Evolutionary conservation across 2,888 invertebrate genomes (phyloP).

Genomic region (Pachymerium ferrugineum): DNA sequence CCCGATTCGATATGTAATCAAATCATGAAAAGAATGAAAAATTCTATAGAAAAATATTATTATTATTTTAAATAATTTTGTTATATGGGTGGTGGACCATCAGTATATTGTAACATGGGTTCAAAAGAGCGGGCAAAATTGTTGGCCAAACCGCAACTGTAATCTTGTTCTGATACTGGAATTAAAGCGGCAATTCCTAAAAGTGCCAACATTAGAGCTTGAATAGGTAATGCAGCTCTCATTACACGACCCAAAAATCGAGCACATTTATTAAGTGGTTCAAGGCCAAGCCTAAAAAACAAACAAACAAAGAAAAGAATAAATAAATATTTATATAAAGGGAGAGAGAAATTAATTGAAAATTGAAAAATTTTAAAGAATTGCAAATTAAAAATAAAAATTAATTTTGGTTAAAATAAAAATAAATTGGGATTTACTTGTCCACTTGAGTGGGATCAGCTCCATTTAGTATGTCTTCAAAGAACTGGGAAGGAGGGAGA

Average conservation of each 20-base stretch:
- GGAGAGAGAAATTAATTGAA: not conserved
- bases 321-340: not conserved
- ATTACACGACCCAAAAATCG: conserved; percentile 84
- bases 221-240: conserved; percentile 86
- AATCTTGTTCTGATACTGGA: conserved; percentile 79
- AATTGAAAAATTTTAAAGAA: conserved; percentile 16
- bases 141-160: conserved; percentile 76
- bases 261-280: conserved; percentile 21
- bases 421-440: conserved; percentile 31
- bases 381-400: conserved; percentile 42
- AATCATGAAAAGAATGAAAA: too few species aligned
- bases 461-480: conserved; percentile 11
- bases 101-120: conserved; percentile 81
- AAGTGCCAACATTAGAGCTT: conserved; percentile 85
- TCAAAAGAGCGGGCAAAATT: conserved; percentile 75
- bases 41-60: too few species aligned
- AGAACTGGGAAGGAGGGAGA: conserved; percentile 10
- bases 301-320: not conserved
- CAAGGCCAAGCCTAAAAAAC: not conserved
- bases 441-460: not conserved
- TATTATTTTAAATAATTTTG: too few species aligned
- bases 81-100: conserved; percentile 89
- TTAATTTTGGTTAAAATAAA: conserved; percentile 43
- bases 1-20: too few species aligned
- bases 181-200: conserved; percentile 89